phyloP scores from a whole-genome alignment of 2,888 invertebrate species.

The Agrotis segetum region DNA sequence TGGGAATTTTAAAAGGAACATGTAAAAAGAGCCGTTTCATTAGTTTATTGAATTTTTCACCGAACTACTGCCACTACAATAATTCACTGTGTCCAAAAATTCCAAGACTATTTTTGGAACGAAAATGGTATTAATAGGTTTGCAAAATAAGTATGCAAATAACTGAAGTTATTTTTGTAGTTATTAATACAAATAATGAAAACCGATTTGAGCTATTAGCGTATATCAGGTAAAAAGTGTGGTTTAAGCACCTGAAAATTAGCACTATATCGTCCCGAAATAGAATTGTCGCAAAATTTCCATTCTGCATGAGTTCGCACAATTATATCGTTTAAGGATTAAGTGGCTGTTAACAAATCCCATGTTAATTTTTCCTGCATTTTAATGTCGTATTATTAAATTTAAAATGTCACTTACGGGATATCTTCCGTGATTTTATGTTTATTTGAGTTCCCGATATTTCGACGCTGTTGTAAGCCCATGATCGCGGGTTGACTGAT shows the following conservation, averaged over 20 bases:
- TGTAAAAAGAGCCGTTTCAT: too few relatives aligned
- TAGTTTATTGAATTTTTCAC: too few relatives aligned
- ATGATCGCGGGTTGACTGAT: too few relatives aligned
- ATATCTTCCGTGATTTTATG: too few relatives aligned
- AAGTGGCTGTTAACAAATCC: conserved; percentile 21
- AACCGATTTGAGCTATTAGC: conserved; percentile 32
- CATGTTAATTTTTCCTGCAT: conserved; percentile 11
- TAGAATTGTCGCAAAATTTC: conserved; percentile 24
- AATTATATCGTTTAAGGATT: conserved; percentile 23
- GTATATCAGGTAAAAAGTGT: conserved; percentile 11
- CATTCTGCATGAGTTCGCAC: background rate
- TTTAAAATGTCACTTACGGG: too few relatives aligned
- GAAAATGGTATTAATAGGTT: conserved; percentile 9
- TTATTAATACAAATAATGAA: conserved; percentile 2
- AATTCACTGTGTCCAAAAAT: conserved; percentile 1
- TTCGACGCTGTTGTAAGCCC: too few relatives aligned
- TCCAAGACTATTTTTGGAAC: conserved; percentile 18
- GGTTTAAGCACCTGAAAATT: conserved; percentile 23
- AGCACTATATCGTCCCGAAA: conserved; percentile 15
- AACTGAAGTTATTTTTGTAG: background rate
- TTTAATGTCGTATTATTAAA: too few relatives aligned
- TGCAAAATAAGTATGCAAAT: conserved; percentile 20
- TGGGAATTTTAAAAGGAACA: too few relatives aligned
- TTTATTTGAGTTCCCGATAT: too few relatives aligned
- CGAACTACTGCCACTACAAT: too few relatives aligned